Conservation (phyloP, 2,888 invertebrate species). For the Drosophila pseudotalamancana region DNA sequence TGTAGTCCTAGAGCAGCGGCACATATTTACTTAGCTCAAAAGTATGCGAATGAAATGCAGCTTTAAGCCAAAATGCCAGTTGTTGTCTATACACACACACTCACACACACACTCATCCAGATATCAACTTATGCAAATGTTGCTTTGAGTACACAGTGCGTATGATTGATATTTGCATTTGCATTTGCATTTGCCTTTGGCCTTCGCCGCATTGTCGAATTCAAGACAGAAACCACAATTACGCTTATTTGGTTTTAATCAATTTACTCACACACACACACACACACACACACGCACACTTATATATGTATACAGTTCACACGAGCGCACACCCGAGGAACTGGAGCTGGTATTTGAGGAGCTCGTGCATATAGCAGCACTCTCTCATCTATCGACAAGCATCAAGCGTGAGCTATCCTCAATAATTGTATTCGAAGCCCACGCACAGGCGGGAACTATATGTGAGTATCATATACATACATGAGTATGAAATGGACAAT, state of each 20-base stretch:
- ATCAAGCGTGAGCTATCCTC: conserved; percentile 92
- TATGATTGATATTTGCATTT: conserved; percentile 26
- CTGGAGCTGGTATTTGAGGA: conserved; percentile 93
- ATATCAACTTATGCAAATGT: conserved; percentile 3
- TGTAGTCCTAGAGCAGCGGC: too few relatives aligned
- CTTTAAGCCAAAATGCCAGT: conserved; percentile 3
- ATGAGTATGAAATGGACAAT: conserved; percentile 1
- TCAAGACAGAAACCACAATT: conserved; percentile 10
- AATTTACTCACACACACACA: conserved; percentile 15
- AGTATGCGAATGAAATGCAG: conserved; percentile 13
- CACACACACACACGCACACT: not conserved
- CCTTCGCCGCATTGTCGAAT: conserved; percentile 16
- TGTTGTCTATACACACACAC: not conserved
- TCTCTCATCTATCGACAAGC: conserved; percentile 92
- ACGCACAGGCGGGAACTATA: conserved; percentile 90
- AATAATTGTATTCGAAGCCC: conserved; percentile 92
- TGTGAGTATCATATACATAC: conserved; percentile 87
- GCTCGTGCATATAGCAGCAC: conserved; percentile 91
- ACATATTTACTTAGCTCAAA: not conserved
- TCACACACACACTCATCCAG: not conserved
- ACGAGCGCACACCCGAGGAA: conserved; percentile 91
- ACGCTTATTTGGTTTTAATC: conserved; percentile 48
- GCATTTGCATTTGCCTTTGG: conserved; percentile 10
- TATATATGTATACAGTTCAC: conserved; percentile 85
- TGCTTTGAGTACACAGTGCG: not conserved